Evolutionary conservation across 2,888 invertebrate genomes (phyloP), one percentile per base, ranked within the genome.

Genomic region (Protonemura montana): DNA sequence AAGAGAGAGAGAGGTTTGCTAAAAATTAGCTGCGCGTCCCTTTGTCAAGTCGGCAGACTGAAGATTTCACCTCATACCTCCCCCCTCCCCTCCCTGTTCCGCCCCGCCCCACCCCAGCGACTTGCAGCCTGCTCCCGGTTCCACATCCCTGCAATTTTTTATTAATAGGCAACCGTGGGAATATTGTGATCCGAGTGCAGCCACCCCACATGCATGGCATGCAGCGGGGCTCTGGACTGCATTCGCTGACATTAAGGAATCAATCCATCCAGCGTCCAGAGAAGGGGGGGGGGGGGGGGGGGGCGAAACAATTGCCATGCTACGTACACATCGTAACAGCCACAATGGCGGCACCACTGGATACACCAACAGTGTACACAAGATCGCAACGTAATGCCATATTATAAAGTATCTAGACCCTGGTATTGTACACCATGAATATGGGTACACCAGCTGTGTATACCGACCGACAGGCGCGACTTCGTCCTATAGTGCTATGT

Each of bases 11-110:
- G 76, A 78, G 27, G 78, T 78, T 78, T 27, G 26, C 78, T 78
- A 78, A 78, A 78, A 28, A 27, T 27, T 30, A 82, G 82, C 82
- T 10, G 29, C 16, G 82, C 30, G 59, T 59, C 59, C 59, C 21
- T 21, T 59, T 59, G 59, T 35, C 35, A 3, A 6, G 59, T 21
- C 21, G 59, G 13, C 21, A 1, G 59, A 3, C 59, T 25, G 78
- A 78, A 78, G 10, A 26, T 78, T 78, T 78, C 26, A 25, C 26
- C 10, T 78, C 78, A 26, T 78, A 21, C 27, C 78, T 21, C 59
- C 3, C 59, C 59, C 59, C 59, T 59, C 7, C 59, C 59, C 21
- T 7, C 59, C 59, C 59, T 16, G 16, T 21, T 59, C 59, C 21
- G 21, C 59, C 59, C 21, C 3, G 13, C 59, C 2, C 59, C 59